These are phyloP conservation scores for Sinhomidia bicolor DNA, from an alignment of 2,888 invertebrate genomes.

Conservation along the genomic window DNA sequence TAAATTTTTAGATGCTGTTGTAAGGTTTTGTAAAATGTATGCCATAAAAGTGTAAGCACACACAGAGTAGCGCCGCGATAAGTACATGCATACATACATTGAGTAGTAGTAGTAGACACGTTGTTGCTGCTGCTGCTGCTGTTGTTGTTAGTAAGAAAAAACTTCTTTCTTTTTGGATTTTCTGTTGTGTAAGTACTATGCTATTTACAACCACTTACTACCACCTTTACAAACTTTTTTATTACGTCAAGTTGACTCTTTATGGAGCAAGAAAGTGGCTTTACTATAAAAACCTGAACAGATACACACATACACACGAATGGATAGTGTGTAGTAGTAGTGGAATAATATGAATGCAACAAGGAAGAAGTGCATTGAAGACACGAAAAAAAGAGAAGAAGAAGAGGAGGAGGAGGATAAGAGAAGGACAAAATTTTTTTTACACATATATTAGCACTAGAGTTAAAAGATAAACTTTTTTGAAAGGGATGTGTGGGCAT, in stretches of 20 bases:
- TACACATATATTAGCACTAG: constrained; percentile 47
- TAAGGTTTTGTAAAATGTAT: background rate
- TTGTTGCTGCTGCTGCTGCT: too few relatives aligned
- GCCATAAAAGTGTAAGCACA: background rate
- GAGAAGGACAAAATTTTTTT: constrained; percentile 36
- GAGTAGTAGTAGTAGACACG: background rate
- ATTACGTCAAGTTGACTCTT: constrained; percentile 46
- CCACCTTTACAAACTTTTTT: constrained; percentile 47
- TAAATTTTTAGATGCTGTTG: background rate
- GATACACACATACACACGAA: too few relatives aligned
- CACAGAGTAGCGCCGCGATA: too few relatives aligned
- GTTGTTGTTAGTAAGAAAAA: background rate
- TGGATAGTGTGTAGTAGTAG: background rate
- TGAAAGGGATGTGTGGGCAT: constrained; percentile 42
- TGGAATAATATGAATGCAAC: constrained; percentile 15
- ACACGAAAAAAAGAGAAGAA: constrained; percentile 1
- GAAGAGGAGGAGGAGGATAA: constrained; percentile 45
- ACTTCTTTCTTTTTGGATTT: background rate
- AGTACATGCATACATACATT: too few relatives aligned
- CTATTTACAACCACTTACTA: constrained; percentile 22
- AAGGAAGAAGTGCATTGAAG: constrained; percentile 25
- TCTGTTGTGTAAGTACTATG: background rate
- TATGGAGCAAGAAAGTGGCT: constrained; percentile 23
- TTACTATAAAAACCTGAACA: constrained; percentile 2
- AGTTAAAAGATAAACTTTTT: constrained; percentile 49